phyloP scores from a whole-genome alignment of 30 jellyfish, hydroid and myxozoan genomes.

The Clytia hemisphaerica region DNA sequence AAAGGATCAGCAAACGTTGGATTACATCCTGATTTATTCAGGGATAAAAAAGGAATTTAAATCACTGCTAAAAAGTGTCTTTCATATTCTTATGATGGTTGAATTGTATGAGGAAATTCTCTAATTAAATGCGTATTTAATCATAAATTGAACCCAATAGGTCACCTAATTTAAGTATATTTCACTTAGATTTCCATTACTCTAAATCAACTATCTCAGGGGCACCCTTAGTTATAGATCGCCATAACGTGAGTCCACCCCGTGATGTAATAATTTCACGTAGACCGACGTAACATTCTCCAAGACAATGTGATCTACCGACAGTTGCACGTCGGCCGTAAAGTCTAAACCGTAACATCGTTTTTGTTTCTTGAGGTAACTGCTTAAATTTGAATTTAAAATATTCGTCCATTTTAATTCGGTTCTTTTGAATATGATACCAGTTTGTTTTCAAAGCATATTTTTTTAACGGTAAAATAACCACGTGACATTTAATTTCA shows the following conservation, averaged over 20 bases:
- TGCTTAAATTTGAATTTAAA: constrained; percentile 55
- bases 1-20: no score
- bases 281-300: constrained; percentile 41
- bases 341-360: constrained; percentile 47
- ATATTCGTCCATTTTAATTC: constrained; percentile 41
- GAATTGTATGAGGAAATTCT: no score
- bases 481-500: constrained; percentile 55
- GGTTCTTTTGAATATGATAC: constrained; percentile 18
- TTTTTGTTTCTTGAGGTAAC: constrained; percentile 26
- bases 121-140: no score
- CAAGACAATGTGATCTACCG: constrained; percentile 44
- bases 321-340: constrained; percentile 56
- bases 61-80: no score
- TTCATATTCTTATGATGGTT: no score
- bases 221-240: constrained; percentile 11
- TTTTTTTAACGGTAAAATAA: constrained; percentile 41
- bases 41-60: no score
- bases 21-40: no score
- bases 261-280: constrained; percentile 27
- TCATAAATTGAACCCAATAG: no score
- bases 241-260: constrained; percentile 63
- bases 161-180: no score
- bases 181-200: background rate
- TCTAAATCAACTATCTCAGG: background rate
- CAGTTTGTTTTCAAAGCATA: constrained; percentile 48